phyloP scores from a whole-genome alignment of 2,113 vertebrate genomes.

The Gasterosteus aculeatus region DNA sequence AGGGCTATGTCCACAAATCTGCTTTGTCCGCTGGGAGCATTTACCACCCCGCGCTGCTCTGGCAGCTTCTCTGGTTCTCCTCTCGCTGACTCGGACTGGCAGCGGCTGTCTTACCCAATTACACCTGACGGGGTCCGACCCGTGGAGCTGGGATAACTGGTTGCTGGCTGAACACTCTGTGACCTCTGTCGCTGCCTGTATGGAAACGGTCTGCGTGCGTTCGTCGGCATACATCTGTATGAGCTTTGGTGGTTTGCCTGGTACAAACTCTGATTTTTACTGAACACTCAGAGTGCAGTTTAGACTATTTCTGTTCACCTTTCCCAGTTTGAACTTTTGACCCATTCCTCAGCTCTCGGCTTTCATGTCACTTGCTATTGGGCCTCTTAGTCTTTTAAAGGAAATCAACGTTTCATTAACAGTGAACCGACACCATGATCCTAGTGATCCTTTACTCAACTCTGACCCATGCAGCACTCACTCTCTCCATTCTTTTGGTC shows the following conservation, averaged over 20 bases:
- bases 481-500: conserved; percentile 39
- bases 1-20: conserved; percentile 56
- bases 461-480: conserved; percentile 59
- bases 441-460: conserved; percentile 72
- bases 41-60: conserved; percentile 62
- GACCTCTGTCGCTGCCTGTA: conserved; percentile 56
- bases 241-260: background rate
- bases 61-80: conserved; percentile 73
- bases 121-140: conserved; percentile 72
- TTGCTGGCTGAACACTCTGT: conserved; percentile 60
- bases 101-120: conserved; percentile 76
- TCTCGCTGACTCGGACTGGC: conserved; percentile 76
- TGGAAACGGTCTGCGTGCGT: conserved; percentile 40
- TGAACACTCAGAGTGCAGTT: background rate
- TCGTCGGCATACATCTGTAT: conserved; percentile 2
- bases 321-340: conserved; percentile 44
- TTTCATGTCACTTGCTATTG: conserved; percentile 53
- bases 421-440: conserved; percentile 59
- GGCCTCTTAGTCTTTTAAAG: conserved; percentile 69
- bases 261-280: background rate
- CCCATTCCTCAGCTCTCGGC: conserved; percentile 35
- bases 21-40: conserved; percentile 68
- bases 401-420: conserved; percentile 77
- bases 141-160: conserved; percentile 53
- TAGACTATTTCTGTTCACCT: conserved; percentile 9